Conservation (phyloP, 2,797 vertebrate species). For the Phalloptychus januarius region DNA sequence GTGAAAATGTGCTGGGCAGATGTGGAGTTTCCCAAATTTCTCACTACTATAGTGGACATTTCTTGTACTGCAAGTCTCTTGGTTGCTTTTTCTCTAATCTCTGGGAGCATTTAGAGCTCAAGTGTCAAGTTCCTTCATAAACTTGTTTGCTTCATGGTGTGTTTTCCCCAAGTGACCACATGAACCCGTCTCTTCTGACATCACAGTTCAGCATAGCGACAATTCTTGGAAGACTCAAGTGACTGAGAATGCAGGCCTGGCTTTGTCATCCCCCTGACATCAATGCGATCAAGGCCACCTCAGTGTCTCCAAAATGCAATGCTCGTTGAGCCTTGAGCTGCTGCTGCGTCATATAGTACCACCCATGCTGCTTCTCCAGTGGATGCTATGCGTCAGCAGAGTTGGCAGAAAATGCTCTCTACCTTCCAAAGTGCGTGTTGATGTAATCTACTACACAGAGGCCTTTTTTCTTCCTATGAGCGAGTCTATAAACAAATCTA, state of each 20-base stretch:
- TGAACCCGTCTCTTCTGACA: constrained; percentile 10
- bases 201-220: constrained; percentile 21
- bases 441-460: constrained; percentile 41
- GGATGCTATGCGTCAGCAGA: constrained; percentile 63
- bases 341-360: constrained; percentile 54
- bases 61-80: constrained; percentile 1
- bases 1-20: constrained; percentile 33
- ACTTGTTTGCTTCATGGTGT: constrained; percentile 10
- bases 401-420: constrained; percentile 49
- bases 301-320: constrained; percentile 20
- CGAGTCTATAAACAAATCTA: constrained; percentile 30
- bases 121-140: not conserved
- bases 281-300: constrained; percentile 43
- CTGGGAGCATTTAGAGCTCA: not conserved
- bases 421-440: constrained; percentile 41
- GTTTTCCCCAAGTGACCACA: not conserved
- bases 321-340: constrained; percentile 18
- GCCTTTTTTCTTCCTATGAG: constrained; percentile 32
- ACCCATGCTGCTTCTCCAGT: constrained; percentile 49
- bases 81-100: not conserved
- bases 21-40: constrained; percentile 11
- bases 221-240: constrained; percentile 7
- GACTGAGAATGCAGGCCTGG: constrained; percentile 13
- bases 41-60: not conserved
- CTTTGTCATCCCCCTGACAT: constrained; percentile 19